Base-by-base conservation (phyloP, 2,113 vertebrate genomes). In the Aythya baeri region DNA sequence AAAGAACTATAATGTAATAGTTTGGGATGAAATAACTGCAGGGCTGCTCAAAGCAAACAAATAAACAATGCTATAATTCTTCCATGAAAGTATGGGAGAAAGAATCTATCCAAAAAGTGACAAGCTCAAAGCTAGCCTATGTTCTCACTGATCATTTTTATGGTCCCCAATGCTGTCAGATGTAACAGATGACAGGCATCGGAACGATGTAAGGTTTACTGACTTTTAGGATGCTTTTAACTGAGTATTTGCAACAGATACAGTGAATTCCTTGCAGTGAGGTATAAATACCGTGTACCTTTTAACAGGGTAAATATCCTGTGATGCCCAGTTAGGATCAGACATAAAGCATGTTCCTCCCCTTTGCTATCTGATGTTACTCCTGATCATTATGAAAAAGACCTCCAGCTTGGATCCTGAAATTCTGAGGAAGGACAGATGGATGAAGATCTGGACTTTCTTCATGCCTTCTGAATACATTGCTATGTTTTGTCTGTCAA, bases 401-500 rank as follows among this genome's bases (percentile, higher is more conserved):
- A 94, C 82, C 93, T 94, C 78, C 62, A 2, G 82, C 72, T 76
- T 82, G 50, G 82, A 86, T 55, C 70, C 49, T 26, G 75, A 80
- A 81, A 62, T 89, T 61, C 62, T 89, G 88, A 91, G 84, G 81
- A 62, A 95, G 65, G 87, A 84, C 87, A 87, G 78, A 93, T 75
- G 89, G 58, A 73, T 89, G 83, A 34, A 92, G 22, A 66, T 41
- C 74, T 95, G 92, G 82, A 89, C 82, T 91, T 89, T 25, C 66
- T 87, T 94, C 78, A 49, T 57, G 81, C 66, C 62, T 96, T 66
- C 70, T 79, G 61, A 94, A 65, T 62, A 26, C 86, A 65, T 91
- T 94, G 70, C 83, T 92, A 44, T 79, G 62, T 75, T 93, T 91
- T 79, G 74, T 32, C 89, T 95, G 89, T 89, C 94, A 91, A 96